Conservation (phyloP, 2,797 vertebrate species). For the Spea hammondii region DNA sequence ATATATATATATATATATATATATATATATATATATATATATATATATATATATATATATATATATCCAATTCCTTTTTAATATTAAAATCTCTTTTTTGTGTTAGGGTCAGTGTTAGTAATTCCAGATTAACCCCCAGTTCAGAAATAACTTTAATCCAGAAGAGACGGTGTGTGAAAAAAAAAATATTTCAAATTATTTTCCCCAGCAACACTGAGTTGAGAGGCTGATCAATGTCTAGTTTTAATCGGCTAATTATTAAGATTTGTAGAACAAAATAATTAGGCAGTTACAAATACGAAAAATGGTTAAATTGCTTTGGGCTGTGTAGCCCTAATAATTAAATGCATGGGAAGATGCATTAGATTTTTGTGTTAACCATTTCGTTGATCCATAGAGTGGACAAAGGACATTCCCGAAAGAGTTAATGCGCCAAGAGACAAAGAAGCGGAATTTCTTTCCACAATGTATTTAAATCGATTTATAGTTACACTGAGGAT, state of each 20-base stretch:
- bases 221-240: neutral
- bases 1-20: neutral
- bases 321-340: too few relatives aligned
- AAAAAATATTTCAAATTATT: neutral
- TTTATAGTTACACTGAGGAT: too few relatives aligned
- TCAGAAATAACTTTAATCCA: neutral
- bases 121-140: constrained; percentile 6
- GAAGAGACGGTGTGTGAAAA: constrained; percentile 7
- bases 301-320: too few relatives aligned
- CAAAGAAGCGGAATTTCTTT: too few relatives aligned
- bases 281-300: too few relatives aligned
- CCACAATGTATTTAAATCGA: too few relatives aligned
- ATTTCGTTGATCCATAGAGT: too few relatives aligned
- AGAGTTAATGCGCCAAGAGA: too few relatives aligned
- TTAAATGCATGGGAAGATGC: too few relatives aligned
- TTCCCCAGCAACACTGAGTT: too few relatives aligned
- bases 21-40: neutral
- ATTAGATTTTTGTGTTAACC: too few relatives aligned
- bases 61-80: neutral
- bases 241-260: constrained; percentile 6
- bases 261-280: neutral
- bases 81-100: neutral
- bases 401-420: too few relatives aligned
- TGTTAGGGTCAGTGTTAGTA: neutral
- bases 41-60: neutral